Evolutionary conservation across 1,140 invertebrate genomes (phyloP), one percentile per base, ranked within the genome.

Genomic region (Drosophila nikananu): DNA sequence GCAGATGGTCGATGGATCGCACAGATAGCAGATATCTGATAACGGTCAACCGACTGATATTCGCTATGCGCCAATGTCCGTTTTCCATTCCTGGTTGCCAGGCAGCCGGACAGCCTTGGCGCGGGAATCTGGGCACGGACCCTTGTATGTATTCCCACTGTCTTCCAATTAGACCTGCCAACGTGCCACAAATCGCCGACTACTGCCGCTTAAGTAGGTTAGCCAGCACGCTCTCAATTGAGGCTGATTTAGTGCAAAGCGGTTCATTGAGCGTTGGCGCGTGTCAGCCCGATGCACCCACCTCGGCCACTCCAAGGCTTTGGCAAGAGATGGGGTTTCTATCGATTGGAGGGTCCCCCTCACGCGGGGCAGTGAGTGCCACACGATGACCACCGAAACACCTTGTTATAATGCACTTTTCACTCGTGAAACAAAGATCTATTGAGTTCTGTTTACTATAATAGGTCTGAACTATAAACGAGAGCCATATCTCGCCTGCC

Each of bases 171-270:
- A 73, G 70, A 73, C 35, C 54, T 61, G 70, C 68, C 67, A 73
- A 73, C 70, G 67, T 73, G 70, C 70, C 70, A 73, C 70, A 73
- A 73, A 73, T 73, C 70, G 70, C 27, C 55, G 44, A 60, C 67
- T 60, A 58, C 46, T 73, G 70, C 67, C 70, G 70, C 70, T 73
- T 73, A 73, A 73, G 70, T 73, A 73, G 70, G 70, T 73, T 73
- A 73, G 70, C 70, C 70, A 73, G 70, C 68, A 73, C 68, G 55
- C 68, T 73, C 70, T 73, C 70, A 73, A 73, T 73, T 73, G 70
- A 59, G 67, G 67, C 70, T 73, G 67, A 73, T 73, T 73, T 73
- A 73, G 54, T 73, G 67, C 55, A 23, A 73, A 73, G 70, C 70
- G 67, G 54, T 52, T 73, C 67, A 73, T 61, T 73, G 67, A 73